Conservation (phyloP, 2,113 vertebrate genomes). For the Symphodus melops region DNA sequence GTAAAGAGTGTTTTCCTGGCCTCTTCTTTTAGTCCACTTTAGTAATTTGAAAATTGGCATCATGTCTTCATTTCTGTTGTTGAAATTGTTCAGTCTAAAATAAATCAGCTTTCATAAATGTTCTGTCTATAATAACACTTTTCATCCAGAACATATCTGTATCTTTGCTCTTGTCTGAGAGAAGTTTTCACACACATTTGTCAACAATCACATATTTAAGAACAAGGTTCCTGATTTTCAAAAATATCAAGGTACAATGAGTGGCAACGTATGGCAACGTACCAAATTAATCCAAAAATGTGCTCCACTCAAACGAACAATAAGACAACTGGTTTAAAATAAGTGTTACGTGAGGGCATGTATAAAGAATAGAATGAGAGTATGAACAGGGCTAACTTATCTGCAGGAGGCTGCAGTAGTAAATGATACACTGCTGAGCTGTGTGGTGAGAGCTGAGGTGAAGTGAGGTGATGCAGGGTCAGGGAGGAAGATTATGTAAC, state of each 20-base stretch:
- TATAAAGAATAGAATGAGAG: neutral
- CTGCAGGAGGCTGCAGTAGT: constrained; percentile 42
- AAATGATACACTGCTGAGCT: constrained; percentile 53
- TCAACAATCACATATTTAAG: neutral
- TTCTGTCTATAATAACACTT: neutral
- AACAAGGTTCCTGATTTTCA: too few relatives aligned
- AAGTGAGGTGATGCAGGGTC: constrained; percentile 14
- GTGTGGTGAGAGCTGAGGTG: constrained; percentile 22
- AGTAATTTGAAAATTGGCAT: neutral
- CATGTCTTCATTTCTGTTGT: neutral
- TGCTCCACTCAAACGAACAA: neutral
- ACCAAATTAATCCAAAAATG: neutral
- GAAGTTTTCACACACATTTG: neutral
- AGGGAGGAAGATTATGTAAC: neutral
- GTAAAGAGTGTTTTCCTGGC: neutral
- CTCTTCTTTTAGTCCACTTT: neutral
- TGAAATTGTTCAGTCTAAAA: neutral
- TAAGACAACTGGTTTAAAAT: neutral
- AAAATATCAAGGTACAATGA: too few relatives aligned
- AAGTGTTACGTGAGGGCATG: neutral
- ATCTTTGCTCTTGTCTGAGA: too few relatives aligned
- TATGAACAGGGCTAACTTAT: neutral
- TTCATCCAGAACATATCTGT: neutral
- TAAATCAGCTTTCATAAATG: neutral
- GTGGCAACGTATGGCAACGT: too few relatives aligned